Conservation (phyloP, 2,113 vertebrate genomes). For the Pelecanus crispus region DNA sequence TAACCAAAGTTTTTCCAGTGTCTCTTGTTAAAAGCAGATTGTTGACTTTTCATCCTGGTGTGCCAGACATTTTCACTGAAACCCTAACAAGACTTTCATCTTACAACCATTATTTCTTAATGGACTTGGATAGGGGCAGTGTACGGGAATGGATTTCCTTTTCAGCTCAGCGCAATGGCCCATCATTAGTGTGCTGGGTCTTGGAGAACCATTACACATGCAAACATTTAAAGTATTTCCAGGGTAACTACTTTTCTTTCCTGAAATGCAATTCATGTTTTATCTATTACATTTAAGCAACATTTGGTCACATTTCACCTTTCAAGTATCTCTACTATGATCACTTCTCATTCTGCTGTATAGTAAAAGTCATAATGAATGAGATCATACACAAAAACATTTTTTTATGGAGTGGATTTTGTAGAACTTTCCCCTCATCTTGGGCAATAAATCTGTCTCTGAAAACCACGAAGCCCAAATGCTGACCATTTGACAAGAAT, state of each 20-base stretch:
- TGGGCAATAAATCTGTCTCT: slow-evolving; percentile 56
- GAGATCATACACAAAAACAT: slow-evolving; percentile 54
- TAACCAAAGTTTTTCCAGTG: slow-evolving; percentile 76
- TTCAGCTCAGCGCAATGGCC: slow-evolving; percentile 58
- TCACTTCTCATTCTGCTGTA: slow-evolving; percentile 33
- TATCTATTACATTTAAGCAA: slow-evolving; percentile 65
- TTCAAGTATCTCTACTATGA: slow-evolving; percentile 53
- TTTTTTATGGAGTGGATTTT: slow-evolving; percentile 57
- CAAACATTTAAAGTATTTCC: slow-evolving; percentile 74
- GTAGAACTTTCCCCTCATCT: slow-evolving; percentile 55
- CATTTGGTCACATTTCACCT: slow-evolving; percentile 46
- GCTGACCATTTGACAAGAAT: slow-evolving; percentile 64
- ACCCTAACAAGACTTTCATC: slow-evolving; percentile 76
- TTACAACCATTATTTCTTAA: slow-evolving; percentile 80
- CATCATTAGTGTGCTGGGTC: slow-evolving; percentile 66
- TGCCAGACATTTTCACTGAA: slow-evolving; percentile 81
- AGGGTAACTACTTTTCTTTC: slow-evolving; percentile 65
- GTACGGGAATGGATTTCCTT: slow-evolving; percentile 70
- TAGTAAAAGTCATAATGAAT: slow-evolving; percentile 64
- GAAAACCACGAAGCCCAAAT: slow-evolving; percentile 34
- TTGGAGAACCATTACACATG: slow-evolving; percentile 71
- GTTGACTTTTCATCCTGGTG: slow-evolving; percentile 75
- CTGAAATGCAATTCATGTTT: slow-evolving; percentile 70
- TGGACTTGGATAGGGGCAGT: slow-evolving; percentile 73
- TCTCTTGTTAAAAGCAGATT: slow-evolving; percentile 79